Evolutionary conservation across 2,113 vertebrate species (phyloP).

Genomic region (Cyphomyrus plagiostoma): DNA sequence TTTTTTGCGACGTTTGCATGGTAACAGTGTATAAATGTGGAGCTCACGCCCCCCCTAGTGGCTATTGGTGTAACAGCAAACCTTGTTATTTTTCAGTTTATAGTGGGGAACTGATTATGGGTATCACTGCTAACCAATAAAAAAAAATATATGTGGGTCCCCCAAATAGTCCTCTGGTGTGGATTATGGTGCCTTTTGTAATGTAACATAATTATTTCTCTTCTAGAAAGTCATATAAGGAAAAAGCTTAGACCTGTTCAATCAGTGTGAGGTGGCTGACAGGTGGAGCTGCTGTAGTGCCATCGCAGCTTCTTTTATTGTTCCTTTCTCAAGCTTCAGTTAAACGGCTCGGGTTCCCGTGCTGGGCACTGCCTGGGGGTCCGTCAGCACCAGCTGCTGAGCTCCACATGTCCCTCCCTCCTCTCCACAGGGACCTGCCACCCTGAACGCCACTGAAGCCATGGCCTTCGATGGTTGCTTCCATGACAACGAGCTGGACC

Average conservation of each 20-base stretch:
- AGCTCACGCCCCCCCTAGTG: constrained; percentile 36
- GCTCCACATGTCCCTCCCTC: constrained; percentile 27
- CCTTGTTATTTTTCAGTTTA: neutral
- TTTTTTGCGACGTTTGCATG: neutral
- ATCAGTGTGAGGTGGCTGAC: neutral
- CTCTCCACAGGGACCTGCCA: constrained; percentile 66
- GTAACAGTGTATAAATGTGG: neutral
- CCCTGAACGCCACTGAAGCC: constrained; percentile 73
- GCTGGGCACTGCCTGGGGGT: neutral
- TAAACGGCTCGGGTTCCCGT: neutral
- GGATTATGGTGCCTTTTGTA: neutral
- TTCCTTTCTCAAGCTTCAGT: neutral
- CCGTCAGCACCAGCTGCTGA: neutral
- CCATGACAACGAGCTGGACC: constrained; percentile 68
- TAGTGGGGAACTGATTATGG: neutral
- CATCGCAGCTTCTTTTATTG: neutral
- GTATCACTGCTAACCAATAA: neutral
- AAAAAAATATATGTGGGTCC: neutral
- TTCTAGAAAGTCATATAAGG: neutral
- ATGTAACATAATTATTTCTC: neutral
- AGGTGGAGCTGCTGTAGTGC: neutral
- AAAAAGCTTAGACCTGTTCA: neutral
- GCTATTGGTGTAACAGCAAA: neutral
- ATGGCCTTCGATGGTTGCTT: constrained; percentile 88
- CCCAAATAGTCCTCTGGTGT: neutral